Evolutionary conservation across 1,140 invertebrate genomes (phyloP), one percentile per base, ranked within the genome.

Genomic region (Bombus pyrosoma): DNA sequence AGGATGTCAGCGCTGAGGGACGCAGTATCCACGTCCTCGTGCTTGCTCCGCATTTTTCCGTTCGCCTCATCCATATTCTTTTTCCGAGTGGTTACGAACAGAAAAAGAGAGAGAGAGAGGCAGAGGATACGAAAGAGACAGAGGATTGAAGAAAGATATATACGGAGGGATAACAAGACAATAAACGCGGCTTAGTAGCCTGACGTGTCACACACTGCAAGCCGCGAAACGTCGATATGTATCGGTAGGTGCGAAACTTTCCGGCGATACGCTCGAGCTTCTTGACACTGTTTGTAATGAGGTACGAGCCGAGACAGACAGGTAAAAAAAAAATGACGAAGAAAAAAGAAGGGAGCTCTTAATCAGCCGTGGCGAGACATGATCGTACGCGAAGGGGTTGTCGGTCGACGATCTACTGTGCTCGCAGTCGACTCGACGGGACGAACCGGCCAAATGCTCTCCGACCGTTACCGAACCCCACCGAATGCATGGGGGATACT

Each of bases 1-100:
- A 98, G 92, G 83, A 97, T 93, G 91, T 96, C 95, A 83, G 95
- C 92, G 85, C 93, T 92, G 87, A 96, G 87, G 57, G 93, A 91
- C n/a, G 92, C 82, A 3, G 86, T 81, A 59, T 93, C 93, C 66
- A 88, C 57, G n/a, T 93, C 92, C 59, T 92, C 92, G 34, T 68
- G 87, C 28, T 86, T 81, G 64, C n/a, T 84, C 39, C 81, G 83
- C 77, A 83, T 68, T 43, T 81, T 81, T 18, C 89, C 89, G 53
- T 90, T 90, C 39, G 68, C 82, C 37, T 79, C 76, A 37, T 71
- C 85, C 85, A 81, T 86, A n/a, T 77, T 53, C 28, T n/a, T 32
- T 41, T 37, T 9, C 53, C 28, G 22, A 25, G 2, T 25, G 37
- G 22, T 72, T 41, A 66, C 34, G 32, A 37, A 39, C 25, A 64